Base-by-base conservation (phyloP, 1,140 invertebrate genomes). In the Akabosia matsudoensis region DNA sequence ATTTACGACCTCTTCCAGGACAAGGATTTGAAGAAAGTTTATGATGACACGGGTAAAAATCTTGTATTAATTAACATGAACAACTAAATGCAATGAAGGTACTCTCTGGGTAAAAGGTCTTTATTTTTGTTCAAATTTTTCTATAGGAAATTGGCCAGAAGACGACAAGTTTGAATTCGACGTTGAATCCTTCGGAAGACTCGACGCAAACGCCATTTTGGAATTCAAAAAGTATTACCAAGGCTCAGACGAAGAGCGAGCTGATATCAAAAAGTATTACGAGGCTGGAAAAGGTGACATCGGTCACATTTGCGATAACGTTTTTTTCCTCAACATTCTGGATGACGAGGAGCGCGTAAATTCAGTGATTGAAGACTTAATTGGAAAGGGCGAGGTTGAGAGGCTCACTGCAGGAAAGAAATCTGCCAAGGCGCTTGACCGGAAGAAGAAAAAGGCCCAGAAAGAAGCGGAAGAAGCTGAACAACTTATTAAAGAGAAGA, bases 1-100 rank as follows among this genome's bases (percentile, higher is more conserved):
- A 80, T 80, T 16, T 76, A 76, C 37, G 76, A 80, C 24, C 34
- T 80, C 0, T 31, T 80, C n/a, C 51, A 78, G 30, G 79, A 80
- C 70, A 33, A 76, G 14, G 79, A 80, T 45, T 51, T 76, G 37
- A 56, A 76, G 18, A 77, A 74, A 16, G n/a, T 16, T 13, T 77
- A 76, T 51, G 61, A 77, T 31, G 76, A 77, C 22, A 78, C 76
- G 18, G 78, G 78, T 70, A 10, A 34, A 64, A 22, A 7, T 33
- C 7, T 70, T 33, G 7, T 26, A 22, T 13, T 7, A 14, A 70
- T 7, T 26, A 33, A 30, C 33, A 16, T 33, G 14, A 31, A 34
- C 14, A 30, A 30, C 10, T 26, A n/a, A n/a, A n/a, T n/a, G n/a
- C n/a, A n/a, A n/a, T n/a, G n/a, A n/a, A n/a, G n/a, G n/a, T n/a